Evolutionary conservation across 2,113 vertebrate genomes (phyloP), one percentile per base, ranked within the genome.

Genomic region (Herpetotheres cachinnans): DNA sequence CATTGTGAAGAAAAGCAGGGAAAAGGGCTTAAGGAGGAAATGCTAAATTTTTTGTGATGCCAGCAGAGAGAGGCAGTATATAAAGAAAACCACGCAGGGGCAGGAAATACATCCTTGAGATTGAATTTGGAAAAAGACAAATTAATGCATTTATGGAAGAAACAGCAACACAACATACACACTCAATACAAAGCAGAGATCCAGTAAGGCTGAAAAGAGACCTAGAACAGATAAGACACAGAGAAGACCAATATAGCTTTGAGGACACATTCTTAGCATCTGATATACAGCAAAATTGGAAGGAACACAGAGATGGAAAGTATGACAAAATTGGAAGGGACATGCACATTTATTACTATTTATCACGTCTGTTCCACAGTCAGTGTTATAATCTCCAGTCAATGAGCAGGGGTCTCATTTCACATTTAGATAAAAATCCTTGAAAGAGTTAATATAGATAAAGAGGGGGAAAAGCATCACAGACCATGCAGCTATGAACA

Each of bases 81-180:
- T 47, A 62, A 94, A 89, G 73, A 76, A 95, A 94, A n/a, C 32
- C 54, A 85, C 19, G 42, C 8, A 82, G 49, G 56, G 49, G 61
- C 46, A 70, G 58, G 65, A 93, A 96, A 93, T 89, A 89, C 91
- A 71, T 91, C 58, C 56, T 84, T 79, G 78, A 80, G 81, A 76
- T 1, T 72, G 56, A 87, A 89, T 87, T 94, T 79, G 73, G 44
- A 93, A 83, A 94, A 96, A 87, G 38, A 94, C 13, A 70, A 79
- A 95, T 69, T 50, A 93, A 95, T 91, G 74, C 29, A 87, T 82
- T 91, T 93, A 87, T 65, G 58, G 54, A 87, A 82, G 18, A 84
- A 93, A 87, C 13, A 86, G 59, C 29, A 91, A 72, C 54, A 76
- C 16, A 94, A 74, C 49, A 89, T 9, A 27, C 30, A 77, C 3